Percentiles rank a stretch among this genome's conserved stretches.
Evolutionary conservation across 2,113 vertebrate species (phyloP).

Genomic region (Lichenostomus cassidix): DNA sequence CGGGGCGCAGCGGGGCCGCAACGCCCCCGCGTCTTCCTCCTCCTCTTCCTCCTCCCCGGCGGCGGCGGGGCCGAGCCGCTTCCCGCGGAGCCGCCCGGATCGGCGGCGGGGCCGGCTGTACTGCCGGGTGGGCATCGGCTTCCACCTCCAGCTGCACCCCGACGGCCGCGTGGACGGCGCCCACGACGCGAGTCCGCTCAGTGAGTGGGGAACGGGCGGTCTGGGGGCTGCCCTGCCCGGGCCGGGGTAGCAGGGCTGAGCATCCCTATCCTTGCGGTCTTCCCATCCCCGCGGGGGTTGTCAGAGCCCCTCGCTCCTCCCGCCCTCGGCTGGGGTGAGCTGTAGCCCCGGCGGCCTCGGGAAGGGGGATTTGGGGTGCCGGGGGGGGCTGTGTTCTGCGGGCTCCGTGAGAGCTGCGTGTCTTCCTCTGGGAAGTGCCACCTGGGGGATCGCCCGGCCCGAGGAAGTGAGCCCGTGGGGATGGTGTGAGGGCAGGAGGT

Average conservation of each 20-base stretch:
- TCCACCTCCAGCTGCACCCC: slow-evolving; percentile 95
- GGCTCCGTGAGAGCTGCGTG: not conserved
- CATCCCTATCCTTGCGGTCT: not conserved
- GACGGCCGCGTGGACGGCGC: slow-evolving; percentile 96
- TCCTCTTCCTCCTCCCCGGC: not conserved
- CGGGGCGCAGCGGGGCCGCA: slow-evolving; percentile 7
- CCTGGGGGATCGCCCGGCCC: accelerated
- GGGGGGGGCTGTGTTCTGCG: accelerated
- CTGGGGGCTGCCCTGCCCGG: not conserved
- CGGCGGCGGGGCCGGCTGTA: slow-evolving; percentile 92
- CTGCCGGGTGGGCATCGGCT: slow-evolving; percentile 95
- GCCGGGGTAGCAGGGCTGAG: not conserved
- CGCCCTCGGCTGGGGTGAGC: no score
- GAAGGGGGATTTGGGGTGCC: not conserved
- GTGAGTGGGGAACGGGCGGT: slow-evolving; percentile 76
- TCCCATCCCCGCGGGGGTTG: accelerated
- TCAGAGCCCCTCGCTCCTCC: not conserved
- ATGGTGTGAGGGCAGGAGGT: accelerated
- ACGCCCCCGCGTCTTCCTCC: slow-evolving; percentile 15
- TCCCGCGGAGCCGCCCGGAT: slow-evolving; percentile 81
- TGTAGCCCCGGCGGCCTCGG: not conserved
- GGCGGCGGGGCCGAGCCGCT: slow-evolving; percentile 60
- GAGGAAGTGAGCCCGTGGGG: accelerated
- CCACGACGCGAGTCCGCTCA: slow-evolving; percentile 87
- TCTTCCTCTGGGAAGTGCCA: accelerated